Percentiles rank a stretch among this genome's conserved stretches.
Evolutionary conservation across 1,140 invertebrate species (phyloP).

Genomic region (Rhizoglyphus robini): DNA sequence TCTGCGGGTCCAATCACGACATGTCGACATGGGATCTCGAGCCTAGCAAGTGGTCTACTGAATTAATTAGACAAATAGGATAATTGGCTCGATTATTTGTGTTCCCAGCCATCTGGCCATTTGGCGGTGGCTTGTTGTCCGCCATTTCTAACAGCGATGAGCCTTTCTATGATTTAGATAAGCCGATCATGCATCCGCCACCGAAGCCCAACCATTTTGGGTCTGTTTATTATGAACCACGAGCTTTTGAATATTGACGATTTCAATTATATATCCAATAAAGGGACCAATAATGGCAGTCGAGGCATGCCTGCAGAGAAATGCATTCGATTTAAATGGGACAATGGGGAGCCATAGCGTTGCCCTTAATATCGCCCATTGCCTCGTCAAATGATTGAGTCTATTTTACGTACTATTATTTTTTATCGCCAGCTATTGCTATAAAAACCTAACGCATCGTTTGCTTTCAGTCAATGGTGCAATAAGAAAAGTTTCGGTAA

Average conservation of each 20-base stretch:
- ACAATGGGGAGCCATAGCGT: slow-evolving; percentile 4
- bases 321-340: slow-evolving; percentile 9
- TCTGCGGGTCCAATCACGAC: too few relatives aligned
- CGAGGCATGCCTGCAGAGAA: not conserved
- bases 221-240: not conserved
- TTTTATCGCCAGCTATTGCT: not conserved
- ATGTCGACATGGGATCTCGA: not conserved
- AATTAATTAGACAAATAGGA: slow-evolving; percentile 3
- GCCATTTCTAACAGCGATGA: not conserved
- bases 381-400: not conserved
- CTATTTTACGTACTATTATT: not conserved
- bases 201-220: not conserved
- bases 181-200: too few relatives aligned
- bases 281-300: not conserved
- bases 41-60: slow-evolving; percentile 6
- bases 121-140: not conserved
- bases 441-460: not conserved
- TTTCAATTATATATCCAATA: not conserved
- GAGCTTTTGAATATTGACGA: slow-evolving; percentile 4
- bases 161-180: not conserved
- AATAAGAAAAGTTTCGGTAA: slow-evolving; percentile 99
- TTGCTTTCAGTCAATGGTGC: slow-evolving; percentile 79
- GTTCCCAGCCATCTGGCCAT: not conserved
- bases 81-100: slow-evolving; percentile 8
- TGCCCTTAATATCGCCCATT: not conserved